Conservation (phyloP, 2,888 invertebrate species). For the Hyposoter dolosus region DNA sequence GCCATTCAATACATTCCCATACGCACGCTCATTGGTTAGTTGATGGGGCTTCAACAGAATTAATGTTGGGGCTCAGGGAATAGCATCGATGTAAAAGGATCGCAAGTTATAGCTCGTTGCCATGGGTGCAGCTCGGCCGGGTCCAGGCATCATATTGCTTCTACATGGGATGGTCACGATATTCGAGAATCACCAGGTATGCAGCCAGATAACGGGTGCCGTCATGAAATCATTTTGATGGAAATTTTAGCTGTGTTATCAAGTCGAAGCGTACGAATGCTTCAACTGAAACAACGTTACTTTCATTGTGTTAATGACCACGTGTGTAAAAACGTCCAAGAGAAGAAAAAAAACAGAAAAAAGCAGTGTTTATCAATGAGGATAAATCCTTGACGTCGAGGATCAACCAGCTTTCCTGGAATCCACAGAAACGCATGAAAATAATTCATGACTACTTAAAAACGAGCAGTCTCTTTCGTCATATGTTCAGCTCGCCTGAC, state of each 20-base stretch:
- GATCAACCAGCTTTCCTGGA: neutral
- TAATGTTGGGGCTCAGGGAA: slow-evolving; percentile 46
- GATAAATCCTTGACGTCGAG: slow-evolving; percentile 15
- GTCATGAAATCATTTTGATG: slow-evolving; percentile 74
- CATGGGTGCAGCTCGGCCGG: slow-evolving; percentile 44
- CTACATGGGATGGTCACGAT: slow-evolving; percentile 27
- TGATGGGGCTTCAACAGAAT: slow-evolving; percentile 45
- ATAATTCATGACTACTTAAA: neutral
- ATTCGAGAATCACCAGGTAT: slow-evolving; percentile 56
- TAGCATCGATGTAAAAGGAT: slow-evolving; percentile 55
- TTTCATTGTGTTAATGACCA: slow-evolving; percentile 69
- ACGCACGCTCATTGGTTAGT: slow-evolving; percentile 14
- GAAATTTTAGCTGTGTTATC: neutral
- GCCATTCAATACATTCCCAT: slow-evolving; percentile 7
- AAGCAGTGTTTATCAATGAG: slow-evolving; percentile 43
- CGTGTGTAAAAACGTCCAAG: slow-evolving; percentile 70
- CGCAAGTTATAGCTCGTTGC: slow-evolving; percentile 48
- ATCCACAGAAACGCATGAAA: neutral
- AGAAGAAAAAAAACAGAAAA: slow-evolving; percentile 58
- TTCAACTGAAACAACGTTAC: slow-evolving; percentile 71
- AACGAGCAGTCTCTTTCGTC: too few relatives aligned
- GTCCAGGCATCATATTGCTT: slow-evolving; percentile 44
- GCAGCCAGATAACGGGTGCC: slow-evolving; percentile 67
- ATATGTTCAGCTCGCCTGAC: too few relatives aligned
- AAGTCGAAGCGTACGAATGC: slow-evolving; percentile 25